phyloP scores from a whole-genome alignment of 2,113 vertebrate genomes.

The Helogale parvula region DNA sequence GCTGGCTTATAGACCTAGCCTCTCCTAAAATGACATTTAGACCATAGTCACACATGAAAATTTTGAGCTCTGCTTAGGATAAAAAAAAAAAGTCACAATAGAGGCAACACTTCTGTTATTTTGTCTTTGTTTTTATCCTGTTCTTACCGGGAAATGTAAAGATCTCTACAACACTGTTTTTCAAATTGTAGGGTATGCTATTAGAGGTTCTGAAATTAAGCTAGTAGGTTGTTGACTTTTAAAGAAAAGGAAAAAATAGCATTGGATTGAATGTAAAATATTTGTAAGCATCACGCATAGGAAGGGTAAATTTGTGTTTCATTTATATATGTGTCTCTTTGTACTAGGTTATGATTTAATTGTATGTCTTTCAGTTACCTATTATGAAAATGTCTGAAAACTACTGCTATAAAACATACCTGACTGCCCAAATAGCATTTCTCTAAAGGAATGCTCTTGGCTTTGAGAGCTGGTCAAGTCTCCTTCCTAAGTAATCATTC shows the following conservation, averaged over 20 bases:
- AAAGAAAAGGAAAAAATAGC: not conserved
- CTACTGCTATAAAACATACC: not conserved
- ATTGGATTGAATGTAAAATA: not conserved
- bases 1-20: not conserved
- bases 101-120: not conserved
- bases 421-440: not conserved
- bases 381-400: slow-evolving; percentile 48
- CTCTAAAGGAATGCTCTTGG: not conserved
- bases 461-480: not conserved
- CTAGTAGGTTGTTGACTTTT: not conserved
- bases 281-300: not conserved
- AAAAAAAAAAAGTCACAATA: not conserved
- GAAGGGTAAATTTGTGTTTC: not conserved
- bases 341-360: not conserved
- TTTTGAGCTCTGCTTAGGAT: not conserved
- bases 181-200: not conserved
- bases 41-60: not conserved
- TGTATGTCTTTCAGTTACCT: not conserved
- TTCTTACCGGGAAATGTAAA: slow-evolving; percentile 8
- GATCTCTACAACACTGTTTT: not conserved
- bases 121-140: not conserved
- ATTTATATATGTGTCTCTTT: not conserved
- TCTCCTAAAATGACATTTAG: not conserved
- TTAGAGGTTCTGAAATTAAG: not conserved
- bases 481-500: not conserved